A percentile compares a stretch with the other conserved stretches of the same genome.
Conservation (phyloP, 1,140 invertebrate genomes). For the Eupristina koningsbergeri region DNA sequence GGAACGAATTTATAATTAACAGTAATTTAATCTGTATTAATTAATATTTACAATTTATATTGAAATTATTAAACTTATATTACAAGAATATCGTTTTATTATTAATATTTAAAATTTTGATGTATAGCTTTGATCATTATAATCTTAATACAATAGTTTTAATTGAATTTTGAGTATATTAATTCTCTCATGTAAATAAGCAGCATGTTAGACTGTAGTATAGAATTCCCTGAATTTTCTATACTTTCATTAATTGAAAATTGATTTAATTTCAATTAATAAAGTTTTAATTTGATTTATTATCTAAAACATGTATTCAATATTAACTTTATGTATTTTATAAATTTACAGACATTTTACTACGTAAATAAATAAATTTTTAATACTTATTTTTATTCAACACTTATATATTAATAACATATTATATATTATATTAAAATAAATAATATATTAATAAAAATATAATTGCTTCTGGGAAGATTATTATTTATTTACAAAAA, state of each 20-base stretch:
- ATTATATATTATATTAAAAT: too few relatives aligned
- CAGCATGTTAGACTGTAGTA: background rate
- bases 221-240: background rate
- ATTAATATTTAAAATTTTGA: too few relatives aligned
- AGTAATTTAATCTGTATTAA: background rate
- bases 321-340: background rate
- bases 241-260: background rate
- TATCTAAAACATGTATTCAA: background rate
- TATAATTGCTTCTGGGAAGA: too few relatives aligned
- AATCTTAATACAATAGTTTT: background rate
- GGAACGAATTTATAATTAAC: background rate
- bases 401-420: too few relatives aligned
- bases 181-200: background rate
- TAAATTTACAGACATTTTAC: too few relatives aligned
- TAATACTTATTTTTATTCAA: too few relatives aligned
- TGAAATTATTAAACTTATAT: too few relatives aligned
- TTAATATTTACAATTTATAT: background rate
- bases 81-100: too few relatives aligned
- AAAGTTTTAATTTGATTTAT: background rate
- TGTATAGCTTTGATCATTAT: background rate
- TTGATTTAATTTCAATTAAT: background rate
- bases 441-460: too few relatives aligned
- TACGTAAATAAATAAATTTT: too few relatives aligned
- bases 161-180: background rate
- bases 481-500: too few relatives aligned